Evolutionary conservation across 2,797 vertebrate genomes (phyloP).

Genomic region (Coregonus ussuriensis): DNA sequence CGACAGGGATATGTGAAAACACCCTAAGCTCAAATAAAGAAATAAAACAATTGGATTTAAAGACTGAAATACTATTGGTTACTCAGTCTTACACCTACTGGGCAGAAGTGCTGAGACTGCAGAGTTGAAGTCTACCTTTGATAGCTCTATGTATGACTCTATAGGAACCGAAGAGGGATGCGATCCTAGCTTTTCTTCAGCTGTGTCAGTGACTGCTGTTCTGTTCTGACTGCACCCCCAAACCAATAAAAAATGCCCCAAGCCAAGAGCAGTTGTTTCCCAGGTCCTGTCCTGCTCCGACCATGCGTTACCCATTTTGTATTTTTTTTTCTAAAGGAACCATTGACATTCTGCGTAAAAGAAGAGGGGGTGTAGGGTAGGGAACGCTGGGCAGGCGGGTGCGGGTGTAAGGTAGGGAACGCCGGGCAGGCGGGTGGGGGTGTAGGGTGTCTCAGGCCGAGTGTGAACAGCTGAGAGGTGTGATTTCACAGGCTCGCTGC

Average conservation of each 20-base stretch:
- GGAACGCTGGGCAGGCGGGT: constrained; percentile 33
- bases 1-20: neutral
- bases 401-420: constrained; percentile 73
- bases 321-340: constrained; percentile 55
- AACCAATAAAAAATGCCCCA: constrained; percentile 68
- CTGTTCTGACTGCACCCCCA: constrained; percentile 12
- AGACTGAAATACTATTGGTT: neutral
- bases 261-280: constrained; percentile 65
- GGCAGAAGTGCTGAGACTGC: neutral
- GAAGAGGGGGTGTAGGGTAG: constrained; percentile 74
- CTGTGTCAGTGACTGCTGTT: constrained; percentile 62
- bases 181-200: constrained; percentile 64
- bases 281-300: constrained; percentile 8
- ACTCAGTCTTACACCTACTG: neutral
- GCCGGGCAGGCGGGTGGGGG: constrained; percentile 54
- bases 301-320: neutral
- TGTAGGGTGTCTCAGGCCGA: constrained; percentile 81
- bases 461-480: constrained; percentile 94
- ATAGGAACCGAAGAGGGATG: constrained; percentile 28
- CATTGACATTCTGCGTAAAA: constrained; percentile 72
- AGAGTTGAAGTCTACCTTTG: neutral
- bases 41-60: neutral
- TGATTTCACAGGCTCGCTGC: constrained; percentile 86
- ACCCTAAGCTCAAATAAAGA: neutral
- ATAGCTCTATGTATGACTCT: neutral